Conservation (phyloP, 1,140 invertebrate species). For the Luehdorfia chinensis region DNA sequence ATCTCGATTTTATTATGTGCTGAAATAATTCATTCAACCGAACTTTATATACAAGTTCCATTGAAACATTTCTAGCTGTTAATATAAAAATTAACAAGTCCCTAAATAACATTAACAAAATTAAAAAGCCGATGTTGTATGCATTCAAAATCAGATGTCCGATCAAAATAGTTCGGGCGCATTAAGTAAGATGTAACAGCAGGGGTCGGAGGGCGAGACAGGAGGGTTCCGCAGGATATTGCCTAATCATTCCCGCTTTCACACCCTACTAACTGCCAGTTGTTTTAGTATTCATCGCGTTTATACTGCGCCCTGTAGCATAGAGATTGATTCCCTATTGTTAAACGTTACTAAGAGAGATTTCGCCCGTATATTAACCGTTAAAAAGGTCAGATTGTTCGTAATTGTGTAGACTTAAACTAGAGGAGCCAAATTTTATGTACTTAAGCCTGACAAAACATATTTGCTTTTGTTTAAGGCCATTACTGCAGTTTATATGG, state of each 20-base stretch:
- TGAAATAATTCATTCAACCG: too few relatives aligned
- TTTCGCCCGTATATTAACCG: constrained; percentile 29
- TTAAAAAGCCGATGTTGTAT: constrained; percentile 42
- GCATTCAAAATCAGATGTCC: constrained; percentile 57
- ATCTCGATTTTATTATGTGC: too few relatives aligned
- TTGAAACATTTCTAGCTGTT: constrained; percentile 1
- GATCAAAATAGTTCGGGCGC: constrained; percentile 54
- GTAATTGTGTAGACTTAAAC: too few relatives aligned
- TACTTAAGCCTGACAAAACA: neutral
- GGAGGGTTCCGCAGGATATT: constrained; percentile 60
- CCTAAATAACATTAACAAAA: constrained; percentile 20
- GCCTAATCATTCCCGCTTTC: constrained; percentile 69
- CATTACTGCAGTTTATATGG: too few relatives aligned
- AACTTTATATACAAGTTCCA: neutral
- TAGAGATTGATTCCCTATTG: constrained; percentile 63
- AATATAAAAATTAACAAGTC: neutral
- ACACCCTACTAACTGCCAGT: constrained; percentile 67
- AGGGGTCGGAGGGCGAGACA: constrained; percentile 48
- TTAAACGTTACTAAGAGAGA: constrained; percentile 33
- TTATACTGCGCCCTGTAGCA: constrained; percentile 30
- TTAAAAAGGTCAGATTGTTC: constrained; percentile 1
- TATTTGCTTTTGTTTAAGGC: too few relatives aligned
- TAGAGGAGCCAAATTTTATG: too few relatives aligned
- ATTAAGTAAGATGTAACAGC: constrained; percentile 67
- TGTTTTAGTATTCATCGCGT: constrained; percentile 72